These are phyloP conservation scores for Holacanthus passer DNA, from an alignment of 2,113 vertebrate species.

Conservation along the genomic window DNA sequence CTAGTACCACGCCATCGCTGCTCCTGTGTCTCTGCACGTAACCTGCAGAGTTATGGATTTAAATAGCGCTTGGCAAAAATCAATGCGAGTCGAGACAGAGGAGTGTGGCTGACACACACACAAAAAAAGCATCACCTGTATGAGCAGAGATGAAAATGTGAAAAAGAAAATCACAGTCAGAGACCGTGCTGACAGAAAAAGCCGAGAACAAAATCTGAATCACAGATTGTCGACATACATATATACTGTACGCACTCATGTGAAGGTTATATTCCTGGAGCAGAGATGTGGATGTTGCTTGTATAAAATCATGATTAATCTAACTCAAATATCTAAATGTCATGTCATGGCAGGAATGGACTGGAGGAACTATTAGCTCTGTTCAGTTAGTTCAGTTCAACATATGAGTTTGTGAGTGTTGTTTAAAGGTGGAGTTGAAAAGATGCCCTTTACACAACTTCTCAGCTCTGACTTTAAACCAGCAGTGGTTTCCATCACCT, in stretches of 20 bases:
- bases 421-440: background rate
- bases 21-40: slow-evolving; percentile 5
- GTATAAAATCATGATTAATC: too few species aligned
- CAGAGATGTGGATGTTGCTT: too few species aligned
- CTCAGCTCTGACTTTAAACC: background rate
- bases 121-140: slow-evolving; percentile 12
- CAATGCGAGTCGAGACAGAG: slow-evolving; percentile 27
- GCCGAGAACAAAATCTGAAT: background rate
- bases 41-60: slow-evolving; percentile 49
- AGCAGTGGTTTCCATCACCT: background rate
- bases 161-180: background rate
- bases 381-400: too few species aligned
- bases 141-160: background rate
- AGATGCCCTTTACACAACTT: background rate
- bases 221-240: background rate
- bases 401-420: background rate
- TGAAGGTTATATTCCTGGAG: background rate
- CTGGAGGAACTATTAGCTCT: background rate
- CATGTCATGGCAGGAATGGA: background rate
- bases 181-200: background rate
- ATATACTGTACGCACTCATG: too few species aligned
- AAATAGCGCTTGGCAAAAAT: slow-evolving; percentile 52
- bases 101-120: slow-evolving; percentile 18
- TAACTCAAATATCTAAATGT: too few species aligned
- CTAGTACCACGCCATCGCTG: background rate